Conservation (phyloP, 2,113 vertebrate species). For the Ailuropoda melanoleuca region DNA sequence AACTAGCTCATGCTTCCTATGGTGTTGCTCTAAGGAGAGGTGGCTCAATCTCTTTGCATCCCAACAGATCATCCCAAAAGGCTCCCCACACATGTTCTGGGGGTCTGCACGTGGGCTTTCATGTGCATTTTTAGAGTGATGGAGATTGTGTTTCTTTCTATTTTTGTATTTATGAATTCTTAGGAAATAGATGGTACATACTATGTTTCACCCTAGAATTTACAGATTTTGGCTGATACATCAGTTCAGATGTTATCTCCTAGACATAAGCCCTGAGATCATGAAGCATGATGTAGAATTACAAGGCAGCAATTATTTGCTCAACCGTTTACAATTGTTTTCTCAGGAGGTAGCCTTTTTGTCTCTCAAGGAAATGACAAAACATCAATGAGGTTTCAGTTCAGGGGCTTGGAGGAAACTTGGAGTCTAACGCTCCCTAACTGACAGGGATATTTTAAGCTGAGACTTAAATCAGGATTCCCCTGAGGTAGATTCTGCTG, state of each 20-base stretch:
- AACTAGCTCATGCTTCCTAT: not conserved
- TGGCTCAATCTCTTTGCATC: not conserved
- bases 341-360: slow-evolving; percentile 51
- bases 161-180: slow-evolving; percentile 28
- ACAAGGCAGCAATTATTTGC: slow-evolving; percentile 52
- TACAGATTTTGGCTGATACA: not conserved
- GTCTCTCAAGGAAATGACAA: slow-evolving; percentile 48
- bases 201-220: not conserved
- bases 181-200: not conserved
- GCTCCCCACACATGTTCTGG: accelerated
- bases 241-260: slow-evolving; percentile 8
- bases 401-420: slow-evolving; percentile 26
- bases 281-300: not conserved
- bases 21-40: not conserved
- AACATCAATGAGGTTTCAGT: slow-evolving; percentile 48
- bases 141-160: not conserved
- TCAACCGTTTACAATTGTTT: slow-evolving; percentile 11
- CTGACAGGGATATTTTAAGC: slow-evolving; percentile 44
- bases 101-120: not conserved
- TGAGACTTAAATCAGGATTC: slow-evolving; percentile 35
- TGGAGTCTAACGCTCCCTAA: not conserved
- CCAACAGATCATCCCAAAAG: not conserved
- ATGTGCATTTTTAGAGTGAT: not conserved
- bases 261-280: not conserved
- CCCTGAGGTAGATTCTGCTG: slow-evolving; percentile 41